Conservation (phyloP, 64 coral and sea anemone species). For the Astreopora myriophthalma region DNA sequence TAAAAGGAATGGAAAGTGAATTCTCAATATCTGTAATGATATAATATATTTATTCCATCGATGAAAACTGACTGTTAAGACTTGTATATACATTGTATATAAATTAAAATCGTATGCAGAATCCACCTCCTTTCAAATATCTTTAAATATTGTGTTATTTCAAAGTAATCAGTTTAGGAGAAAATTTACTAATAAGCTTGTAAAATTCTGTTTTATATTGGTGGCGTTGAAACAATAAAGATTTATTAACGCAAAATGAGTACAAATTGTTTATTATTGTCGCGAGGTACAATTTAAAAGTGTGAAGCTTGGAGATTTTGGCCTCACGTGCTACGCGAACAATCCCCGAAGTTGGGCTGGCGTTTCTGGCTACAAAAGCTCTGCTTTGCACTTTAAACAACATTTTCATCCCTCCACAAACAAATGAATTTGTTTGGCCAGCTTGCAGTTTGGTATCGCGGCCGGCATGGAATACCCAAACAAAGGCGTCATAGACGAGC, state of each 20-base stretch:
- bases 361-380: too few species aligned
- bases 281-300: too few species aligned
- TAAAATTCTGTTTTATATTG: too few species aligned
- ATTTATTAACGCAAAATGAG: too few species aligned
- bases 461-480: neutral
- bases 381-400: too few species aligned
- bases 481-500: too few species aligned
- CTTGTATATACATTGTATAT: neutral
- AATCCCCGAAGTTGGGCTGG: too few species aligned
- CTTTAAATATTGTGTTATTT: neutral
- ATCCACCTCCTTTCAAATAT: neutral
- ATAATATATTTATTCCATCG: neutral
- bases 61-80: neutral
- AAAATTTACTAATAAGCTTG: neutral
- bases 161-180: neutral
- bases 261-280: too few species aligned
- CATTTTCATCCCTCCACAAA: neutral
- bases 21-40: neutral
- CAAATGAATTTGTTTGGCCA: neutral
- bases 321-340: too few species aligned
- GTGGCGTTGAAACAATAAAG: too few species aligned
- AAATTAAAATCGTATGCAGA: neutral
- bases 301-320: too few species aligned
- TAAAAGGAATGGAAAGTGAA: neutral
- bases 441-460: neutral